Evolutionary conservation across 1,140 invertebrate genomes (phyloP).

Genomic region (Acromyrmex heyeri): DNA sequence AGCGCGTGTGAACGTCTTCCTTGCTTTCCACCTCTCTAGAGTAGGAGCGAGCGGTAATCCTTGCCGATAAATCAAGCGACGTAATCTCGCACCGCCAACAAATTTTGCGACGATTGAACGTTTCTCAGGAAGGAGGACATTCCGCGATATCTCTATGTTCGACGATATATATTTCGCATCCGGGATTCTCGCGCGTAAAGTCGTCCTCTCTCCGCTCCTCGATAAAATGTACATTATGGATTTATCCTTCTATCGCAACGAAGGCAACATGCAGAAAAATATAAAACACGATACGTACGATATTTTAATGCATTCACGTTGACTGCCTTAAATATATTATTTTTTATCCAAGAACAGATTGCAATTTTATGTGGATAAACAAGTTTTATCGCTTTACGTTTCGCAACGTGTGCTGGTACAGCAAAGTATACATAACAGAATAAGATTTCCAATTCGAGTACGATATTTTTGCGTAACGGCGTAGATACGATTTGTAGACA

Average conservation of each 20-base stretch:
- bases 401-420: neutral
- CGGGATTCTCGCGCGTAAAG: slow-evolving; percentile 29
- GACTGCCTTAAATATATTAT: neutral
- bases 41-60: slow-evolving; percentile 56
- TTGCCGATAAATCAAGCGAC: slow-evolving; percentile 70
- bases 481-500: slow-evolving; percentile 6
- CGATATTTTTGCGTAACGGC: slow-evolving; percentile 30
- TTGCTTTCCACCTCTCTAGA: slow-evolving; percentile 13
- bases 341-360: slow-evolving; percentile 15
- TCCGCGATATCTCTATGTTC: slow-evolving; percentile 39
- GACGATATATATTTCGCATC: slow-evolving; percentile 52
- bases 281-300: slow-evolving; percentile 7
- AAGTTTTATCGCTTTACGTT: slow-evolving; percentile 46
- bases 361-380: slow-evolving; percentile 16
- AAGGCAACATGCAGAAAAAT: slow-evolving; percentile 1
- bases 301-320: slow-evolving; percentile 19
- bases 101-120: slow-evolving; percentile 68
- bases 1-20: slow-evolving; percentile 14
- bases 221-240: slow-evolving; percentile 51
- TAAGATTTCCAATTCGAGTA: slow-evolving; percentile 26
- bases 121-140: slow-evolving; percentile 53
- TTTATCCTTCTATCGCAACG: slow-evolving; percentile 11
- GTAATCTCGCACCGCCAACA: slow-evolving; percentile 67
- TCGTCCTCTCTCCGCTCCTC: slow-evolving; percentile 15
- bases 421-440: slow-evolving; percentile 13